These are phyloP conservation scores for Zosterops borbonicus DNA, from an alignment of 2,113 vertebrate genomes.

Conservation along the genomic window DNA sequence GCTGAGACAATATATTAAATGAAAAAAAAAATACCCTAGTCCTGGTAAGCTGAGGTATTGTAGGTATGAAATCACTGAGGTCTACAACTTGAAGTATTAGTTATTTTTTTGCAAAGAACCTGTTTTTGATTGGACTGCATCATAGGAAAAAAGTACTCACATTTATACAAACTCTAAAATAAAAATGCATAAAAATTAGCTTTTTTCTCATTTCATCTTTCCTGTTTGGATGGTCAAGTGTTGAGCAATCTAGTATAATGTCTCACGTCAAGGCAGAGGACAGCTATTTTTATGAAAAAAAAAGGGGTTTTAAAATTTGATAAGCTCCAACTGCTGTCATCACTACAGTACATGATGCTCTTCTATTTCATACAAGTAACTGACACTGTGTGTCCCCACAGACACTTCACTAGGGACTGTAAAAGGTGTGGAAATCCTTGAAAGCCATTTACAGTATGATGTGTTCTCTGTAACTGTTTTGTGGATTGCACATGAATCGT, in stretches of 20 bases:
- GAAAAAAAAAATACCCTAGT: neutral
- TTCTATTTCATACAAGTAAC: neutral
- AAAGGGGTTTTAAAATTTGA: neutral
- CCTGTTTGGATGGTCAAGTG: neutral
- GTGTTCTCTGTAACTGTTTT: neutral
- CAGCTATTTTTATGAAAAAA: neutral
- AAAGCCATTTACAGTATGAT: neutral
- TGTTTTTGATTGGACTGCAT: neutral
- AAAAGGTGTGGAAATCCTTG: neutral
- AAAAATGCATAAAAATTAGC: neutral
- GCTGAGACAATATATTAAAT: neutral
- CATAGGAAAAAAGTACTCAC: neutral
- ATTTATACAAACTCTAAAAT: neutral
- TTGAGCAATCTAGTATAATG: neutral
- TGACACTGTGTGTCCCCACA: neutral
- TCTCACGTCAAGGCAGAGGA: neutral
- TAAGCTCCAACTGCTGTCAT: neutral
- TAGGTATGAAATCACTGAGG: neutral
- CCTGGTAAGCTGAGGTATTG: neutral
- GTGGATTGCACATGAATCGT: neutral
- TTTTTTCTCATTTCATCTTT: neutral
- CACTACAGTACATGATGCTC: neutral
- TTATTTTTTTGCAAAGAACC: neutral
- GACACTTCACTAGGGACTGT: neutral
- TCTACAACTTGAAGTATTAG: neutral